phyloP scores from a whole-genome alignment of 2,797 vertebrate species.

The Anguilla megastoma region DNA sequence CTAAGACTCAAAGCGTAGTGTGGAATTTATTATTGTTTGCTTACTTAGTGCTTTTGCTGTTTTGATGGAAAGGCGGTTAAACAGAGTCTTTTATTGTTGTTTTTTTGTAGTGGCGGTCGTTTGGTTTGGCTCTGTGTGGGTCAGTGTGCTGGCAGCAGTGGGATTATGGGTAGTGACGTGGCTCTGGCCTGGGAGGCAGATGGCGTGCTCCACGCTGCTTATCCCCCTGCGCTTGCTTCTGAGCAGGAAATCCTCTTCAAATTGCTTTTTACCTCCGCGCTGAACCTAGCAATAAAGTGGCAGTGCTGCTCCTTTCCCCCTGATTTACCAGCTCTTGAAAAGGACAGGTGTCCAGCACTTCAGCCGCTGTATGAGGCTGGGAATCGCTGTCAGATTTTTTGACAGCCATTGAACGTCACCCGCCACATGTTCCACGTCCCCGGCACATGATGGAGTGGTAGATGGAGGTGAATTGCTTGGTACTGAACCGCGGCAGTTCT shows the following conservation, averaged over 20 bases:
- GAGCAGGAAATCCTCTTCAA: conserved; percentile 52
- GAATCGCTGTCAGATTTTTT: not conserved
- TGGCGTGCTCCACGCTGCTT: conserved; percentile 48
- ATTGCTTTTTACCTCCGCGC: conserved; percentile 33
- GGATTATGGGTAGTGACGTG: conserved; percentile 38
- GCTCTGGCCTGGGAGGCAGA: conserved; percentile 52
- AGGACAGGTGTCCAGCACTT: not conserved
- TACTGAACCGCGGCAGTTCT: not conserved
- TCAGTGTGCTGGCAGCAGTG: conserved; percentile 27
- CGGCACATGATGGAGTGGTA: not conserved
- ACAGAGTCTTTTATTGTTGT: not conserved
- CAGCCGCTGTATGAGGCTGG: not conserved
- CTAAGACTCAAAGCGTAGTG: not conserved
- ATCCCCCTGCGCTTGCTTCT: conserved; percentile 45
- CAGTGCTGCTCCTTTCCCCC: not conserved
- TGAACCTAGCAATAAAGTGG: conserved; percentile 38
- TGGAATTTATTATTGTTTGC: not conserved
- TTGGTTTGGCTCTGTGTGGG: not conserved
- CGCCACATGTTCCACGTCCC: not conserved
- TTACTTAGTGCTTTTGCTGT: not conserved
- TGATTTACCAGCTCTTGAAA: conserved; percentile 6
- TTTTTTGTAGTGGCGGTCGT: not conserved
- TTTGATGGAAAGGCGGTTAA: not conserved
- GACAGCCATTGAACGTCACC: not conserved
- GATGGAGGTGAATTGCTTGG: not conserved